Base-by-base conservation (phyloP, 2,888 invertebrate genomes). In the Hirtodrosophila cameraria region DNA sequence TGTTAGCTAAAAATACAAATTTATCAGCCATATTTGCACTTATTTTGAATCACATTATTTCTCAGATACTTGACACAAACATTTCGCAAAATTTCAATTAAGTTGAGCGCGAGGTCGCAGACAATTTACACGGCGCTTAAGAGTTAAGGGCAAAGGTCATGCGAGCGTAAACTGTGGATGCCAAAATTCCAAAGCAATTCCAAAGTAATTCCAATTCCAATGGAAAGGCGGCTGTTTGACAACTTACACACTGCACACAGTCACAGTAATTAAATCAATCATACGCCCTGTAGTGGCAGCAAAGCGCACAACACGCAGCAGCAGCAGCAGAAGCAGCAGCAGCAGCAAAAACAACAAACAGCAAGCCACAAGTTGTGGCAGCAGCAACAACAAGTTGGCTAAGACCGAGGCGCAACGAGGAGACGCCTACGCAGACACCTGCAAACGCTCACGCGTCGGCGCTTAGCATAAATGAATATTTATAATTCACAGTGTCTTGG, bases 381-480 rank as follows among this genome's bases (percentile, higher is more conserved):
- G 30, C 9, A 48, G 38, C 73, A 64, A 71, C 62, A 59, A 53
- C 46, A 60, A 64, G 58, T 48, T 35, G 48, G 20, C 50, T 3
- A 20, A 28, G 39, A 41, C 9, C 9, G 13, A 15, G 27, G 30
- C 15, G 33, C 46, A 45, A 61, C 18, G 25, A 25, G 52, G 75
- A 35, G 52, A 50, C 66, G 52, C 66, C 58, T 59, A 55, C 57
- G 28, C 66, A 75, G 67, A 73, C 84, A 86, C 80, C 86, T 81
- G 80, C 57, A 62, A 58, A 69, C 42, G 63, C 80, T 64, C 74
- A 54, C 75, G 66, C 63, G 50, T 65, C 57, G 76, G 33, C 69
- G 86, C 86, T 82, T 86, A 75, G 76, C 82, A 86, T 86, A 82
- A 82, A 82, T 82, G 82, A 82, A 82, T 82, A 82, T 82, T 82